Percentiles rank a stretch among this genome's conserved stretches.
Evolutionary conservation across 2,888 invertebrate species (phyloP).

Genomic region (Macrostomum cliftonense): DNA sequence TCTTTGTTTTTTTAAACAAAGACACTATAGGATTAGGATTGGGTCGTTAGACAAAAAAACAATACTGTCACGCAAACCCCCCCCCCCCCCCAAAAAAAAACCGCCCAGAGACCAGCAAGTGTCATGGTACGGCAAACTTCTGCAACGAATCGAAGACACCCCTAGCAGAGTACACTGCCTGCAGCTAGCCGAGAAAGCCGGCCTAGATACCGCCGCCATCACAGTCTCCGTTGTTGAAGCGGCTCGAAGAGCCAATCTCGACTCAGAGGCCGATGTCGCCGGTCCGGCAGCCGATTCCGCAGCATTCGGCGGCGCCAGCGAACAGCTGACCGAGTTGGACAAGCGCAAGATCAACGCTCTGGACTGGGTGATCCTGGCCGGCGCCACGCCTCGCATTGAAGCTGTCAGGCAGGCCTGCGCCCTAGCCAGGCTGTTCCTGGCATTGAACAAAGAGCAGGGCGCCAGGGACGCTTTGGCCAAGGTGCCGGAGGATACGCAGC

Average conservation of each 20-base stretch:
- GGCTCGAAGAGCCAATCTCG: constrained; percentile 4
- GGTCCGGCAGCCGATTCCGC: not conserved
- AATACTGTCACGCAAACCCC: too few relatives aligned
- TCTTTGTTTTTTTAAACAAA: too few relatives aligned
- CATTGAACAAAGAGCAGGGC: constrained; percentile 17
- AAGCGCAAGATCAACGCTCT: constrained; percentile 7
- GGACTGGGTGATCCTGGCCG: constrained; percentile 20
- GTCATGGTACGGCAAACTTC: not conserved
- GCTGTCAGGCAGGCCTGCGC: constrained; percentile 70
- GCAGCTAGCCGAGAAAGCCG: constrained; percentile 46
- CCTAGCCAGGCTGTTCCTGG: constrained; percentile 61
- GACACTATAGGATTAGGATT: too few relatives aligned
- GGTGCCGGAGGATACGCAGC: not conserved
- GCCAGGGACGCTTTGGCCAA: not conserved
- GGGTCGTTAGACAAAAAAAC: too few relatives aligned
- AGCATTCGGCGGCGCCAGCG: not conserved
- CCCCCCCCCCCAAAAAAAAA: too few relatives aligned
- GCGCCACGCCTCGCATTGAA: constrained; percentile 55
- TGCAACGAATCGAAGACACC: constrained; percentile 21
- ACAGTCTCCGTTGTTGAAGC: constrained; percentile 61
- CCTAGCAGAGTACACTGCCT: constrained; percentile 33
- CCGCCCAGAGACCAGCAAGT: not conserved
- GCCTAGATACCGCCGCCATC: constrained; percentile 62
- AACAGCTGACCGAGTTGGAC: constrained; percentile 5
- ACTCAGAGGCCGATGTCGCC: not conserved